A percentile compares a stretch with the other conserved stretches of the same genome.
Evolutionary conservation across 2,797 vertebrate genomes (phyloP).

Genomic region (Eospalax fontanierii): DNA sequence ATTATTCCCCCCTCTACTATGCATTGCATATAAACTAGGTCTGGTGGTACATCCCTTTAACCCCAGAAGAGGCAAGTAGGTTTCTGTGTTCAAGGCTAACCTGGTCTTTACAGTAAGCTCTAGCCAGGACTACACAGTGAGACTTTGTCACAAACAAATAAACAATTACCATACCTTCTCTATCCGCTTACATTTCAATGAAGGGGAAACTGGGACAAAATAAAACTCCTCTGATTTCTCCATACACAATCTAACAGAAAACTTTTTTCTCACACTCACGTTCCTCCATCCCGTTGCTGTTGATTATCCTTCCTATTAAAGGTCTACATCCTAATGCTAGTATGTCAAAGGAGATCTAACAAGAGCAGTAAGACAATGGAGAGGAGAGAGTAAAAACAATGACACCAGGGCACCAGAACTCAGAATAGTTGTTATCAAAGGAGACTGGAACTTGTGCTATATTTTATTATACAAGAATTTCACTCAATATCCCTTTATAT

Average conservation of each 20-base stretch:
- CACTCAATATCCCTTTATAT: background rate
- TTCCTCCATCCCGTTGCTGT: background rate
- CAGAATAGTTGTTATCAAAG: background rate
- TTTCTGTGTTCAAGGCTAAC: too few relatives aligned
- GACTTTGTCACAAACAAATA: too few relatives aligned
- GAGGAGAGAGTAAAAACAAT: background rate
- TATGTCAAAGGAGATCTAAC: background rate
- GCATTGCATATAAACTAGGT: background rate
- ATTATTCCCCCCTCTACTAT: background rate
- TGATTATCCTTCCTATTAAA: background rate
- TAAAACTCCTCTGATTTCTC: background rate
- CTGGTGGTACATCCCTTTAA: too few relatives aligned
- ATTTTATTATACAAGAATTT: background rate
- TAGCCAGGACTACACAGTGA: too few relatives aligned
- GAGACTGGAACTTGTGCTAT: background rate
- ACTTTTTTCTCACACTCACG: background rate
- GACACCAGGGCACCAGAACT: background rate
- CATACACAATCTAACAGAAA: background rate
- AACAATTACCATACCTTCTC: background rate
- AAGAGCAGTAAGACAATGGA: accelerated
- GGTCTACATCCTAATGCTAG: background rate
- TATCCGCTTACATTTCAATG: background rate
- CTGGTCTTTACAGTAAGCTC: too few relatives aligned
- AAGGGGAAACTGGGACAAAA: constrained; percentile 1
- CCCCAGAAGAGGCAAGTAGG: too few relatives aligned